Percentiles rank a stretch among this genome's conserved stretches.
phyloP scores from a whole-genome alignment of 1,140 invertebrate genomes.

The Atta colombica region DNA sequence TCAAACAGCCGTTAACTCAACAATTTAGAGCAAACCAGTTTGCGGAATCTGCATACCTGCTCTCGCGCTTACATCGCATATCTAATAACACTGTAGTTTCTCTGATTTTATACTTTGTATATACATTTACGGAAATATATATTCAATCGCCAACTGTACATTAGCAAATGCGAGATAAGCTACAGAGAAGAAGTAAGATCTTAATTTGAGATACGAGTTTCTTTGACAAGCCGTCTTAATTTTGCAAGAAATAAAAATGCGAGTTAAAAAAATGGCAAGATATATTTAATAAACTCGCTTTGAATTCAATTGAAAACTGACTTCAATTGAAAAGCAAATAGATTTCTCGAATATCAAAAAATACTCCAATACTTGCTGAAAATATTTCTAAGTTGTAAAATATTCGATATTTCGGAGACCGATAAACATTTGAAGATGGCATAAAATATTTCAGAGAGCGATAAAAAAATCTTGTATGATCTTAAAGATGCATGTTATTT shows the following conservation, averaged over 20 bases:
- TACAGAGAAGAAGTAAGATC: not conserved
- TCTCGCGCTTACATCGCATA: conserved; percentile 1
- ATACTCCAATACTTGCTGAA: not conserved
- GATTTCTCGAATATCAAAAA: not conserved
- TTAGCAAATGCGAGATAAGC: conserved; percentile 4
- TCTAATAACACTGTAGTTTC: not conserved
- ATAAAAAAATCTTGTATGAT: not conserved
- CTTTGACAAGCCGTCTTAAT: conserved; percentile 21
- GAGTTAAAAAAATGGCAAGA: not conserved
- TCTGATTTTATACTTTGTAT: not conserved
- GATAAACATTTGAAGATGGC: not conserved
- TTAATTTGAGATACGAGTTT: conserved; percentile 31
- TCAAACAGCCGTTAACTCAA: conserved; percentile 40
- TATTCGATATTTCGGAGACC: not conserved
- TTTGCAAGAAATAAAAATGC: not conserved
- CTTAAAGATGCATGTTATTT: not conserved
- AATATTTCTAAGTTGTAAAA: not conserved
- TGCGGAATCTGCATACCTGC: conserved; percentile 39
- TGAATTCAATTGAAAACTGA: conserved; percentile 8
- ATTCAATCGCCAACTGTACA: conserved; percentile 38
- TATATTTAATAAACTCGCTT: not conserved
- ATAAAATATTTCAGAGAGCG: not conserved
- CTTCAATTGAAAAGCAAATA: conserved; percentile 22
- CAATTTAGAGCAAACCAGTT: conserved; percentile 54
- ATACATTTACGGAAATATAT: conserved; percentile 36